phyloP scores from a whole-genome alignment of 2,888 invertebrate species.

The Prenolepis imparis region DNA sequence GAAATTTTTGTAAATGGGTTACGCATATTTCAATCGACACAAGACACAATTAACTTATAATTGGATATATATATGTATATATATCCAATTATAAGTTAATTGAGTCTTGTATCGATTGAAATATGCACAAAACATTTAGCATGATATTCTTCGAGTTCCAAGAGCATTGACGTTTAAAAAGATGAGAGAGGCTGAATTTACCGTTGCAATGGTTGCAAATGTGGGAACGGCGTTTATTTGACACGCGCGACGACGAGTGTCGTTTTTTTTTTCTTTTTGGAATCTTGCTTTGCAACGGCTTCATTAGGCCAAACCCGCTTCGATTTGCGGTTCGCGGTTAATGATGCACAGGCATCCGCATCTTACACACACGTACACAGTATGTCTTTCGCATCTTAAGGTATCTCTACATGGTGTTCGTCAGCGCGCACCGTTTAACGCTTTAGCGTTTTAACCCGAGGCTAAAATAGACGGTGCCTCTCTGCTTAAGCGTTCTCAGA shows the following conservation, averaged over 20 bases:
- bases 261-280: background rate
- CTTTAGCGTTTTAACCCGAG: slow-evolving; percentile 63
- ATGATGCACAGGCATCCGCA: slow-evolving; percentile 69
- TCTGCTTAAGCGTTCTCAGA: slow-evolving; percentile 77
- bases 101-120: background rate
- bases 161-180: background rate
- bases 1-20: background rate
- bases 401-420: slow-evolving; percentile 70
- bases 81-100: background rate
- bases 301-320: slow-evolving; percentile 73
- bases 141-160: background rate
- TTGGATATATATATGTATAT: background rate
- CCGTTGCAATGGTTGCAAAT: slow-evolving; percentile 32
- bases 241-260: slow-evolving; percentile 59
- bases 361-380: slow-evolving; percentile 9
- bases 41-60: background rate
- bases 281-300: slow-evolving; percentile 59
- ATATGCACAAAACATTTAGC: background rate
- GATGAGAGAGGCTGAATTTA: slow-evolving; percentile 1
- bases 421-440: slow-evolving; percentile 75
- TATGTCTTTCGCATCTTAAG: slow-evolving; percentile 58
- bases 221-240: slow-evolving; percentile 71
- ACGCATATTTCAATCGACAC: background rate
- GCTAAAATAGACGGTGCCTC: slow-evolving; percentile 76
- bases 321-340: slow-evolving; percentile 72